Conservation (phyloP, 2,113 vertebrate species). For the Boleophthalmus pectinirostris region DNA sequence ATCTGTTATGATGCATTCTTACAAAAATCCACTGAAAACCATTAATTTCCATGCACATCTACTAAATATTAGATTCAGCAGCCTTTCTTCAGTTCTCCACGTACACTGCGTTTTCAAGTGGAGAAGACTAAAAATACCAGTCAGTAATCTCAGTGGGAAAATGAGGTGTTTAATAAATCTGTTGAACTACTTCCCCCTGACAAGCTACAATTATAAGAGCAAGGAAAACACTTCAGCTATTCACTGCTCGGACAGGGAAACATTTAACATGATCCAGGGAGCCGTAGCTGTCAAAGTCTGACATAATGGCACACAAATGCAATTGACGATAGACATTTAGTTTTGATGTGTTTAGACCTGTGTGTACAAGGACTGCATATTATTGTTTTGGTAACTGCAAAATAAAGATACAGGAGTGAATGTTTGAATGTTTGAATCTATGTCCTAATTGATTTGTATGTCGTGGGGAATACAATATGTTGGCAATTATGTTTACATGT, state of each 20-base stretch:
- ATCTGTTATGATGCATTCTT: background rate
- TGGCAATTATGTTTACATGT: background rate
- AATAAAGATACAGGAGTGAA: background rate
- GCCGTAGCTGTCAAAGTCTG: slow-evolving; percentile 69
- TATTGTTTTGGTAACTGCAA: background rate
- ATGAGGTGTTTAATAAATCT: slow-evolving; percentile 73
- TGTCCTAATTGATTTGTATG: background rate
- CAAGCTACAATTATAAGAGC: slow-evolving; percentile 63
- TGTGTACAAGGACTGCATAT: background rate
- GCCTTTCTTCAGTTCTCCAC: slow-evolving; percentile 37
- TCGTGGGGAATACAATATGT: too few species aligned
- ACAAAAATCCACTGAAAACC: background rate
- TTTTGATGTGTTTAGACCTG: background rate
- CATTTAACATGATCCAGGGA: slow-evolving; percentile 60
- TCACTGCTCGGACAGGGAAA: slow-evolving; percentile 56
- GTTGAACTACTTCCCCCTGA: slow-evolving; percentile 60
- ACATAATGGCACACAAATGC: slow-evolving; percentile 47
- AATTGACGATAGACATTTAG: background rate
- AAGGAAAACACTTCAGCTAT: slow-evolving; percentile 61
- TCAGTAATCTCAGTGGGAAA: slow-evolving; percentile 55
- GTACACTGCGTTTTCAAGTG: slow-evolving; percentile 38
- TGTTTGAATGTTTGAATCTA: background rate
- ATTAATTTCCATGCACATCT: slow-evolving; percentile 5
- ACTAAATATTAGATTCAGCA: slow-evolving; percentile 30
- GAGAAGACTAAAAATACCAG: slow-evolving; percentile 59